Base-by-base conservation (phyloP, 2,888 invertebrate genomes). In the Xanthorhoe designata region DNA sequence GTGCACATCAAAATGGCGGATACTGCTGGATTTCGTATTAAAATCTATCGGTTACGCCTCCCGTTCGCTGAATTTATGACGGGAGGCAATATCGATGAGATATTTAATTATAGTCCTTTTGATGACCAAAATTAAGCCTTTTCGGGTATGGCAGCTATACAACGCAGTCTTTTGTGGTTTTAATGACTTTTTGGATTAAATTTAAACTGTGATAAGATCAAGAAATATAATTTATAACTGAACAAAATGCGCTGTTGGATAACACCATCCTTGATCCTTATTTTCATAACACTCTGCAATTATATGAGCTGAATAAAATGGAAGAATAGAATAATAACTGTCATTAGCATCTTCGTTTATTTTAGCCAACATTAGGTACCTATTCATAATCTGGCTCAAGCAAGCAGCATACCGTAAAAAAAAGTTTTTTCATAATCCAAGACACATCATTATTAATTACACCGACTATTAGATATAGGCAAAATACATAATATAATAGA, bases 1-100 rank as follows among this genome's bases (percentile, higher is more conserved):
- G 76, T 81, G 83, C 83, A 85, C 86, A 90, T 89, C 91, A 90
- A 90, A 88, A 91, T 89, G 88, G 88, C 84, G 89, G 85, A 83
- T 86, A 85, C 86, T 83, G 78, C 80, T 76, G 85, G 84, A 85
- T 85, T 87, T 84, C 85, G 90, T 90, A 91, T 92, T 92, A 91
- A 90, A 92, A 89, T 89, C 88, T 88, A 88, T 86, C 82, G 90
- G 86, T 77, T 79, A 86, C 88, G 89, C 86, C 87, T 82, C 77
- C 80, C 80, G 72, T 70, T 59, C 76, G 76, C 75, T 79, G 80
- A 84, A 89, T 89, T 86, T 87, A 87, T 88, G 81, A 61, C 57
- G 64, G 61, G 83, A 75, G 72, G 79, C 82, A 80, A 79, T 80
- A 79, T 82, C 78, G 84, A 84, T 87, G 81, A 80, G 78, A 80